Evolutionary conservation across 2,113 vertebrate species (phyloP), one percentile per base, ranked within the genome.

Genomic region (Lampris incognitus): DNA sequence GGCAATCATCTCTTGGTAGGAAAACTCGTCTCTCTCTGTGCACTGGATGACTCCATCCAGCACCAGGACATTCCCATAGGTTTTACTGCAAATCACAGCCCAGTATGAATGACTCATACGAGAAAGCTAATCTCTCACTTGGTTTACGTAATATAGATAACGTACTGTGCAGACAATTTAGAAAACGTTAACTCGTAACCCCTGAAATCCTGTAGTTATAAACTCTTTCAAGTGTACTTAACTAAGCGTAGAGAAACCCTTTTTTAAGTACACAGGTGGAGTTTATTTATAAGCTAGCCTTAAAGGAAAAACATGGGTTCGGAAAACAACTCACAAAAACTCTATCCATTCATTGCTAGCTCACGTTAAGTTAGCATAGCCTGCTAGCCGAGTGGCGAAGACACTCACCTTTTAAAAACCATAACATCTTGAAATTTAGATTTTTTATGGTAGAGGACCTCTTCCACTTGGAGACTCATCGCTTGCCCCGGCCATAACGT

Each of bases 1-100:
- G 72, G 97, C 97, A 3, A 99, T 99, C 97, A 98, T 99, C 91
- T 99, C 98, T 69, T 99, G 98, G 89, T 99, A 99, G 55, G 98
- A 96, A 88, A 99, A 99, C 88, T 99, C 97, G 58, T 99, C 98
- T 24, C 98, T 93, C 89, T 99, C 98, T 0, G 98, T 99, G 92
- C 97, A 99, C 85, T 99, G 98, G 89, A 99, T 99, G 74, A 99
- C 96, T 13, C 98, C 98, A 66, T 99, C 98, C 84, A 99, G 88
- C 70, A 99, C 95, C 88, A 99, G 89, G 44, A 99, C 98, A 46
- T 98, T 99, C 11, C 98, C 98, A 61, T 99, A 99, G 2, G 96
- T 96, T 93, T 98, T 98, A 88, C 98, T 99, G 94, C 9, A 80
- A 54, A 81, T 4, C 7, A 46, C 49, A 64, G 42, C 41, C 42